phyloP scores from a whole-genome alignment of 2,888 invertebrate genomes.

The Liodrosophila aerea region DNA sequence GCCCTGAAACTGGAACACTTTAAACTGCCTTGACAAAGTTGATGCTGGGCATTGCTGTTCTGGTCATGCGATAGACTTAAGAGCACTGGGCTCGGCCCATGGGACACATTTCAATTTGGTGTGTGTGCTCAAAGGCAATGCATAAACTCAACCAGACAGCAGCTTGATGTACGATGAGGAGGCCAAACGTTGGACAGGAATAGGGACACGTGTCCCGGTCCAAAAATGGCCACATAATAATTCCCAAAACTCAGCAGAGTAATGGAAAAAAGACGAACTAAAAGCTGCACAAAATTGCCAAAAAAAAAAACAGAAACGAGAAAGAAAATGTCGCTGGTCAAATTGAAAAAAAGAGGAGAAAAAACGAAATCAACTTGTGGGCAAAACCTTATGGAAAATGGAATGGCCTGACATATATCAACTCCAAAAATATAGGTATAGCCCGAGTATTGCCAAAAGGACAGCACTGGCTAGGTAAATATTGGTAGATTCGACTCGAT shows the following conservation, averaged over 20 bases:
- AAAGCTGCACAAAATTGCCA: conserved; percentile 31
- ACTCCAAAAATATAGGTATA: conserved; percentile 31
- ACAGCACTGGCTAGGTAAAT: conserved; percentile 30
- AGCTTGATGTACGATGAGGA: conserved; percentile 44
- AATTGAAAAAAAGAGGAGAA: conserved; percentile 43
- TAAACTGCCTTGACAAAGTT: too few species aligned
- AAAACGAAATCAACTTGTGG: conserved; percentile 60
- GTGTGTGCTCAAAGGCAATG: conserved; percentile 43
- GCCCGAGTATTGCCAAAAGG: conserved; percentile 6
- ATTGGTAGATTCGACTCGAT: conserved; percentile 38
- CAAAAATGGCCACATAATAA: conserved; percentile 63
- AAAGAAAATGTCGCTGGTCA: conserved; percentile 34
- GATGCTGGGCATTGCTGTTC: too few species aligned
- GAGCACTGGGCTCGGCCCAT: conserved; percentile 18
- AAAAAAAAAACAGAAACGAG: conserved; percentile 10
- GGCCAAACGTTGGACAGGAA: conserved; percentile 10
- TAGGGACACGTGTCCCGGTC: conserved; percentile 54
- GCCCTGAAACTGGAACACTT: too few species aligned
- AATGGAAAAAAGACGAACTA: conserved; percentile 19
- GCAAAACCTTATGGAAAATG: conserved; percentile 14
- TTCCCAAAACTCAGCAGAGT: conserved; percentile 41
- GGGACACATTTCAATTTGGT: conserved; percentile 69
- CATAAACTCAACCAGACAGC: conserved; percentile 49
- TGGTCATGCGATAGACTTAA: too few species aligned
- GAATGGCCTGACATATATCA: conserved; percentile 29